phyloP scores from a whole-genome alignment of 2,888 invertebrate species.

The Agrochola lota region DNA sequence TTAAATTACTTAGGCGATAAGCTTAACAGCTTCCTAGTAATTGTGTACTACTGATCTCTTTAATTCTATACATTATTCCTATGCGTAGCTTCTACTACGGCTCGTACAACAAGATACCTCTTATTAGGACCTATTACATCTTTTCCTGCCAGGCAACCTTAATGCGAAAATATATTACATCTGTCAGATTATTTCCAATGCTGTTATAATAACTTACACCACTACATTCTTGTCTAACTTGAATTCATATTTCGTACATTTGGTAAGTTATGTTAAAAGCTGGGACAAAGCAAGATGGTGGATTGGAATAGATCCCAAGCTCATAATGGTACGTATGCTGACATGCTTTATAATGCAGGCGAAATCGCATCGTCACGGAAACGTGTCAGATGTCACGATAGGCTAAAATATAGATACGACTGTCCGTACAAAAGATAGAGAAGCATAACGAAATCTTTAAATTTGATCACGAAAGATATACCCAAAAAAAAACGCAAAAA shows the following conservation, averaged over 20 bases:
- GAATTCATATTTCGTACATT: constrained; percentile 13
- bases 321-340: constrained; percentile 48
- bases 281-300: constrained; percentile 31
- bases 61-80: constrained; percentile 51
- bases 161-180: constrained; percentile 24
- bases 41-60: constrained; percentile 18
- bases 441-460: not conserved
- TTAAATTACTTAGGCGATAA: constrained; percentile 35
- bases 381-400: constrained; percentile 60
- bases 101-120: constrained; percentile 23
- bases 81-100: constrained; percentile 3
- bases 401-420: constrained; percentile 21
- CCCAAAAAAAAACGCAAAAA: not conserved
- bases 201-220: not conserved
- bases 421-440: not conserved
- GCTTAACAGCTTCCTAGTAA: constrained; percentile 33
- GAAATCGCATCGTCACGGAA: constrained; percentile 71
- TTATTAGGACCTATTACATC: constrained; percentile 44
- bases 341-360: constrained; percentile 53
- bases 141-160: constrained; percentile 42
- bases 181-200: constrained; percentile 3
- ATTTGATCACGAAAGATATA: not conserved
- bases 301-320: constrained; percentile 57
- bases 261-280: constrained; percentile 29
- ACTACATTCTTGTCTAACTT: not conserved